Conservation (phyloP, 1,140 invertebrate genomes). For the Tetraneura akinire region DNA sequence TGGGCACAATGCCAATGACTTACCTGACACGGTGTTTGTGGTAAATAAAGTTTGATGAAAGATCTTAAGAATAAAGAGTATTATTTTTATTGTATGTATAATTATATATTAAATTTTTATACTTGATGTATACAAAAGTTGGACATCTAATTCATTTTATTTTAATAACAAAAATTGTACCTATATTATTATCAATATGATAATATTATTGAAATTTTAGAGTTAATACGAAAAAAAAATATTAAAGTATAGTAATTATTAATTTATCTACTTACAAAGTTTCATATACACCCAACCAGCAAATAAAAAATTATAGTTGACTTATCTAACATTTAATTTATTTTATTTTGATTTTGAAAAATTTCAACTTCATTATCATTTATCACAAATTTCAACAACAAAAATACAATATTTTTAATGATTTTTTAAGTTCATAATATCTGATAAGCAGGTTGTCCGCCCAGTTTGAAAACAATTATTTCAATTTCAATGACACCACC, state of each 20-base stretch:
- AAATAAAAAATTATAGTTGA: not conserved
- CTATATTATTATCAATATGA: not conserved
- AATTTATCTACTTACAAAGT: too few relatives aligned
- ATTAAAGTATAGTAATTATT: too few relatives aligned
- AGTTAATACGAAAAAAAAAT: too few relatives aligned
- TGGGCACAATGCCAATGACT: constrained; percentile 2
- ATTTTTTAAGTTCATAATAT: constrained; percentile 20
- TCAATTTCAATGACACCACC: not conserved
- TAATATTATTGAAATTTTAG: too few relatives aligned
- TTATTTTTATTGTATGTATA: not conserved
- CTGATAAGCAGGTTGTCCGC: constrained; percentile 44
- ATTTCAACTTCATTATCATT: constrained; percentile 13
- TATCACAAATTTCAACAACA: not conserved
- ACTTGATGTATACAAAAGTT: not conserved
- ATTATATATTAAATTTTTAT: not conserved
- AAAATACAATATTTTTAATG: constrained; percentile 36
- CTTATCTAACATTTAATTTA: too few relatives aligned
- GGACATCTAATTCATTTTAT: too few relatives aligned
- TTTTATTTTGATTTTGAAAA: constrained; percentile 1
- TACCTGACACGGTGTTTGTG: constrained; percentile 1
- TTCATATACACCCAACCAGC: not conserved
- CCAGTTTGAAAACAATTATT: not conserved
- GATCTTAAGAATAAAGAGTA: not conserved
- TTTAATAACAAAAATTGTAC: not conserved
- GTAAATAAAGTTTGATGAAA: not conserved